phyloP scores from a whole-genome alignment of 2,797 vertebrate species.

The Nothura maculosa region DNA sequence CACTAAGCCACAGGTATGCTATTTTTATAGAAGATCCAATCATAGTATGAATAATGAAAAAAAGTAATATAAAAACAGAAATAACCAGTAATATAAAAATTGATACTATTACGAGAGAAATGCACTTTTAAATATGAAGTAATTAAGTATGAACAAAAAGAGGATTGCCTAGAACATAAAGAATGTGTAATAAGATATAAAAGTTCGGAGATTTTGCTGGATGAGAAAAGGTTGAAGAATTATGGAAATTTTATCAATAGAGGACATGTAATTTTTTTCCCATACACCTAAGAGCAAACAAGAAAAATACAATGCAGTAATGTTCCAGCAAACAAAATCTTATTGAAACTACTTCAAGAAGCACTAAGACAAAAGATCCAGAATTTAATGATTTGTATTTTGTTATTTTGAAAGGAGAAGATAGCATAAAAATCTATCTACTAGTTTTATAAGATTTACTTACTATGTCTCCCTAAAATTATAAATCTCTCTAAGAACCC shows the following conservation, averaged over 20 bases:
- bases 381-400: background rate
- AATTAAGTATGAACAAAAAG: background rate
- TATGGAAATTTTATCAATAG: background rate
- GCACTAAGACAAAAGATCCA: background rate
- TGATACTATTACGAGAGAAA: background rate
- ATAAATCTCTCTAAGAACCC: rapidly evolving
- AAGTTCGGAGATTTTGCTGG: background rate
- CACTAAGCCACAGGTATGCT: background rate
- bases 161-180: background rate
- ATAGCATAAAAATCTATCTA: background rate
- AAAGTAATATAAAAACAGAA: background rate
- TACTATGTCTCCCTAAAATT: rapidly evolving
- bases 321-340: background rate
- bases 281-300: background rate
- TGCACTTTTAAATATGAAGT: background rate
- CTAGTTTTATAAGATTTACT: background rate
- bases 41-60: background rate
- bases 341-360: background rate
- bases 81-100: background rate
- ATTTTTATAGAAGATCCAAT: background rate
- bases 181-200: background rate
- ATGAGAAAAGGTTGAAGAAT: background rate
- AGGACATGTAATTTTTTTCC: background rate
- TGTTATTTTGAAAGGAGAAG: background rate
- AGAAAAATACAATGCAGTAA: rapidly evolving